Evolutionary conservation across 2,797 vertebrate species (phyloP), one percentile per base, ranked within the genome.

Genomic region (Coregonus sp.): DNA sequence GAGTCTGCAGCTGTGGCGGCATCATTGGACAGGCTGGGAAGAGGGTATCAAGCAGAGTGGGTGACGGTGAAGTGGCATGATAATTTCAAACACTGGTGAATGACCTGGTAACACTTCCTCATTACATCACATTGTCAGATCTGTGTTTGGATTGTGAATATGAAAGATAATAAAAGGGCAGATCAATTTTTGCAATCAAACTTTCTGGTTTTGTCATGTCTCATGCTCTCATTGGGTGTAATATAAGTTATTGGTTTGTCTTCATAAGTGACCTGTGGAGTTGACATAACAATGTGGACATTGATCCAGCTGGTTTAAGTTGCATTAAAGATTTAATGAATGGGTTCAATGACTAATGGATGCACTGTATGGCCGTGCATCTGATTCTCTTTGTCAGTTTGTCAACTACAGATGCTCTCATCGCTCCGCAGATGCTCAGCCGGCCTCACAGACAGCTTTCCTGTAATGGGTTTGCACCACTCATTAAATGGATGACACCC

Each of bases 131-230:
- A 54, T 75, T 35, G 47, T 37, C n/a, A 70, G 50, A 70, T 31
- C 65, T 52, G 69, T 35, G 63, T 51, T 5, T 79, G 61, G 3
- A 47, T 14, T 35, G 73, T 65, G 2, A 0, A 79, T 83, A 67
- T 84, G 14, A 75, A 40, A 56, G 63, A 56, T 5, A 91, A 89
- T 88, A 88, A 91, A 89, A 74, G n/a, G 79, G 51, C 52, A 78
- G 84, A 78, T 1, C 51, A n/a, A 47, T 18, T 77, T 4, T 54
- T 75, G 25, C 52, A 50, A 61, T 73, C 59, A 68, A 70, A 77
- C 51, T 87, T 80, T 25, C 25, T 81, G 72, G 68, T 74, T 69
- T 16, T 31, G 65, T 1, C 18, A 52, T 83, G 14, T 14, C 1
- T 54, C 4, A 47, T 63, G 9, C 76, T 69, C 2, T 66, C 72